These are phyloP conservation scores for Scomberomorus guttatus DNA, from an alignment of 2,797 vertebrate species.

Conservation along the genomic window DNA sequence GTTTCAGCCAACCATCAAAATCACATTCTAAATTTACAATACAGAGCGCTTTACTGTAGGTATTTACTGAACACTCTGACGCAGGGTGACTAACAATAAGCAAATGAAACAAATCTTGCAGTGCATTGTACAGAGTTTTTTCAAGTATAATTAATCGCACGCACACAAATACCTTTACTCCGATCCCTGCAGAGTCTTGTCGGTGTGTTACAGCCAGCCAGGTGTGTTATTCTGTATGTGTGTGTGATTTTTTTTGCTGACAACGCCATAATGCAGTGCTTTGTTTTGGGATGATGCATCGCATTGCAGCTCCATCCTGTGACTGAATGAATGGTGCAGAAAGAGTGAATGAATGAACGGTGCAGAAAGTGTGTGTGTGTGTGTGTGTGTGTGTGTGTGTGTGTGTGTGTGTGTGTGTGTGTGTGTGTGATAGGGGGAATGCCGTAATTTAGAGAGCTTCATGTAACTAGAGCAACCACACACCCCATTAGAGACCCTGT, in stretches of 20 bases:
- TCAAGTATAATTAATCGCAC: conserved; percentile 7
- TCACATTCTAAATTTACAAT: conserved; percentile 44
- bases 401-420: conserved; percentile 24
- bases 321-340: background rate
- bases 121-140: background rate
- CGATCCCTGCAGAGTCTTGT: conserved; percentile 7
- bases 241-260: conserved; percentile 3
- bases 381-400: conserved; percentile 17
- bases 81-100: background rate
- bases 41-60: background rate
- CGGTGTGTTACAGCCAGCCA: conserved; percentile 7
- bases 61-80: conserved; percentile 15
- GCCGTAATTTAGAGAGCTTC: conserved; percentile 33
- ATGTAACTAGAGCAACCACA: conserved; percentile 64
- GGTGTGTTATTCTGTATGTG: background rate
- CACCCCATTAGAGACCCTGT: conserved; percentile 54
- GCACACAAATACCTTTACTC: background rate
- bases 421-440: background rate
- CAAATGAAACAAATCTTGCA: background rate
- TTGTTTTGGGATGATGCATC: conserved; percentile 5
- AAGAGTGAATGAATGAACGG: too few species aligned
- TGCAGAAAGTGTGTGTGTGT: background rate
- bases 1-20: conserved; percentile 28
- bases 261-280: background rate
- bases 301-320: background rate